These are phyloP conservation scores for Capitella teleta DNA, from an alignment of 1,140 invertebrate genomes.

Conservation along the genomic window DNA sequence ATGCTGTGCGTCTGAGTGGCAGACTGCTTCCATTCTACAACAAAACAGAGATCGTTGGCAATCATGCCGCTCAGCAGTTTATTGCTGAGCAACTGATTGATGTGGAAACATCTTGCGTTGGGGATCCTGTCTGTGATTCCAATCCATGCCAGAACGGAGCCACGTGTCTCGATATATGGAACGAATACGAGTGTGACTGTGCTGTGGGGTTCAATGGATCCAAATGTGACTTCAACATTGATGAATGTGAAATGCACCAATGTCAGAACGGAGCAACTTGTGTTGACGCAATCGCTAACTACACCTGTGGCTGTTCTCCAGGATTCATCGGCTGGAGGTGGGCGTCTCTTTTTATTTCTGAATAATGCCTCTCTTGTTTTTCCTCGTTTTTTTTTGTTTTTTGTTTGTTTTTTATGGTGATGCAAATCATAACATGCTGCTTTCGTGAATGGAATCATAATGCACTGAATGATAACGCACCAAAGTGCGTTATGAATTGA, in stretches of 20 bases:
- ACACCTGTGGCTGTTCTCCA: constrained; percentile 50
- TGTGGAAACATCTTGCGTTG: constrained; percentile 12
- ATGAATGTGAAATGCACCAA: constrained; percentile 48
- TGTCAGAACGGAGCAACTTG: constrained; percentile 14
- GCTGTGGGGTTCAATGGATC: constrained; percentile 48
- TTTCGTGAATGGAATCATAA: no score
- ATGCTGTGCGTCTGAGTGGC: constrained; percentile 73
- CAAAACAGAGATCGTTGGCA: constrained; percentile 25
- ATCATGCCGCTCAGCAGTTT: constrained; percentile 28
- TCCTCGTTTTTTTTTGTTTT: no score
- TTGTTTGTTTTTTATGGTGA: no score
- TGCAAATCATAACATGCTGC: no score
- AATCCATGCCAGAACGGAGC: constrained; percentile 14
- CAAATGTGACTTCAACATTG: constrained; percentile 34
- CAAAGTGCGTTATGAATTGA: no score
- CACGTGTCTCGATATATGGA: constrained; percentile 50
- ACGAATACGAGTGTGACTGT: constrained; percentile 51
- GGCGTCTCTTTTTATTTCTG: neutral
- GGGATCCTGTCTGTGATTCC: constrained; percentile 3
- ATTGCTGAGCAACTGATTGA: constrained; percentile 13
- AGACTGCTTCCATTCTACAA: constrained; percentile 81
- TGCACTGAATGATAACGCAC: no score
- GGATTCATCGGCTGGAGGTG: constrained; percentile 11
- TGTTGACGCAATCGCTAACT: constrained; percentile 40
- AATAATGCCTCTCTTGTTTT: no score